phyloP scores from a whole-genome alignment of 2,888 invertebrate genomes.

The Eupithecia dodoneata region DNA sequence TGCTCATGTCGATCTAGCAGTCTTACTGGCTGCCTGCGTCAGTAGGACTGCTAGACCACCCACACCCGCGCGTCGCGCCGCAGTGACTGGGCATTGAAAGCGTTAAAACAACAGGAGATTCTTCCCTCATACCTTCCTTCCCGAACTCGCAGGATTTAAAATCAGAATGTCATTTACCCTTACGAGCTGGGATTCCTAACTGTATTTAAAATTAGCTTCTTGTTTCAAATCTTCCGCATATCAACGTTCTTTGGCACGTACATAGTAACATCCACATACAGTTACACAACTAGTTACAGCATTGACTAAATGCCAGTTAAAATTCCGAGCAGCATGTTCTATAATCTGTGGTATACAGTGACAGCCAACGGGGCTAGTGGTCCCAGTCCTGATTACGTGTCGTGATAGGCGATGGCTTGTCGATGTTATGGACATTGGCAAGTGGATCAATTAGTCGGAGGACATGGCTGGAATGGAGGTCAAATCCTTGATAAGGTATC shows the following conservation, averaged over 20 bases:
- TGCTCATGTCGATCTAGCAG: no score
- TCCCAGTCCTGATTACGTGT: conserved; percentile 23
- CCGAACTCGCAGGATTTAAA: not conserved
- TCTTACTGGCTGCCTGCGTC: no score
- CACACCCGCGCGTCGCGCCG: no score
- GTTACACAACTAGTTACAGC: conserved; percentile 32
- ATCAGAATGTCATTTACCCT: conserved; percentile 10
- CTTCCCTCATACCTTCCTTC: no score
- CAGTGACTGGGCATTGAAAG: no score
- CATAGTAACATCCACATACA: conserved; percentile 19
- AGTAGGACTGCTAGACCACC: no score
- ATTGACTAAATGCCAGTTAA: conserved; percentile 33
- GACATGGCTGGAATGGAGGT: conserved; percentile 8
- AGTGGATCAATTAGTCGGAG: conserved; percentile 21
- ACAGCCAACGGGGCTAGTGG: conserved; percentile 17
- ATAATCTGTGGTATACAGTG: conserved; percentile 23
- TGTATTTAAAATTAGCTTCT: conserved; percentile 19
- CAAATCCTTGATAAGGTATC: conserved; percentile 4
- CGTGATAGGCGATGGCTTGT: conserved; percentile 20
- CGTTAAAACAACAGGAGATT: not conserved
- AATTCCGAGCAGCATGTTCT: conserved; percentile 27
- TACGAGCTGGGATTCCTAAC: conserved; percentile 4
- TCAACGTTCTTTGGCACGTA: conserved; percentile 16
- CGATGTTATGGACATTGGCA: conserved; percentile 19
- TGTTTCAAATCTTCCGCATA: conserved; percentile 23